Conservation (phyloP, 1,140 invertebrate genomes). For the Orchesella cincta region DNA sequence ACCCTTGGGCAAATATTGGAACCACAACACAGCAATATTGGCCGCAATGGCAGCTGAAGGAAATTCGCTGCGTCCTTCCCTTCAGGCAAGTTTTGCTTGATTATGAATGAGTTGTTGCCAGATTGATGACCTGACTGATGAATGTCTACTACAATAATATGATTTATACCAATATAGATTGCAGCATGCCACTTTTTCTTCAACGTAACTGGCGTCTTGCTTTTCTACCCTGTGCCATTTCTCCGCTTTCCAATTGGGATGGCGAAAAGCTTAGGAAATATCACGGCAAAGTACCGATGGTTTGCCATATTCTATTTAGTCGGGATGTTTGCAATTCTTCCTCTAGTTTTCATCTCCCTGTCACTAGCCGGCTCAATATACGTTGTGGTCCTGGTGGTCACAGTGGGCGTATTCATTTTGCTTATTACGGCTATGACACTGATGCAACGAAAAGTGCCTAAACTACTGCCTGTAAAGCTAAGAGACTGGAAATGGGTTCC, state of each 20-base stretch:
- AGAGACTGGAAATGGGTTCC: constrained; percentile 62
- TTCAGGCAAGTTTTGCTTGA: constrained; percentile 53
- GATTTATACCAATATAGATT: constrained; percentile 51
- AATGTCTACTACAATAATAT: neutral
- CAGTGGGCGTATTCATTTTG: constrained; percentile 50
- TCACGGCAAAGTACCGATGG: constrained; percentile 59
- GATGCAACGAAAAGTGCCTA: constrained; percentile 56
- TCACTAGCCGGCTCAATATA: constrained; percentile 53
- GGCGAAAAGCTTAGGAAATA: constrained; percentile 60
- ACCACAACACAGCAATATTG: constrained; percentile 64
- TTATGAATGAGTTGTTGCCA: no score
- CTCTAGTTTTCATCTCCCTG: constrained; percentile 58
- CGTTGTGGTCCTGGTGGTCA: constrained; percentile 46
- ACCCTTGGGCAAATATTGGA: constrained; percentile 67
- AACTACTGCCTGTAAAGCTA: constrained; percentile 56
- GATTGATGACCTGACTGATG: neutral
- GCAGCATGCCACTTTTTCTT: constrained; percentile 66
- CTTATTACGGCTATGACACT: constrained; percentile 50
- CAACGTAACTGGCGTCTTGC: constrained; percentile 64
- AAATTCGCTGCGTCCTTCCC: constrained; percentile 54
- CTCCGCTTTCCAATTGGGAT: constrained; percentile 62
- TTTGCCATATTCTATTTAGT: constrained; percentile 64
- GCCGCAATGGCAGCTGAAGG: constrained; percentile 60
- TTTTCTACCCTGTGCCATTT: constrained; percentile 65
- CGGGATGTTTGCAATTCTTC: constrained; percentile 61